Base-by-base conservation (phyloP, 2,113 vertebrate species). In the Cricetomys ansorgei region DNA sequence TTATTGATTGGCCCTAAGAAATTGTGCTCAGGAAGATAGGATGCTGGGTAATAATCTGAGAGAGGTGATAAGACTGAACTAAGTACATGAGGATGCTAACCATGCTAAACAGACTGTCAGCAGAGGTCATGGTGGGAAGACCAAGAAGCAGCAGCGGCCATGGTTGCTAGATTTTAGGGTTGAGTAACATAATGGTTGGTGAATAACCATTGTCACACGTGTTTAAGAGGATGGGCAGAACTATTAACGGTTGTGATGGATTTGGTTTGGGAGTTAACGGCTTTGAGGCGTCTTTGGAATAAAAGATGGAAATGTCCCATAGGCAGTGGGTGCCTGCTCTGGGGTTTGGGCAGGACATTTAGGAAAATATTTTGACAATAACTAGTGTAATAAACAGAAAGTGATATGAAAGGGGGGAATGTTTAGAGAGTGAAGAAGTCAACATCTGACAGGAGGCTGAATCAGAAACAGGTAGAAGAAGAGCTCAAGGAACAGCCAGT, bases 291-390 rank as follows among this genome's bases (percentile, higher is more conserved):
- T 45, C 62, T 81, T 87, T 92, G 62, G 11, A 89, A 53, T 37
- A 70, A 37, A 89, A 62, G 62, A 87, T 55, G n/a, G 45, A 83
- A 75, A 83, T 77, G 17, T 59, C 62, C 67, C 70, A 19, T 45
- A 59, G 50, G 73, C 2, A 73, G 15, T 65, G 65, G 10, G 3
- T 81, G 34, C 9, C 1, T 45, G 62, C 17, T 53, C 89, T 80
- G 62, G 84, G 27, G 57, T 94, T 27, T 84, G 57, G 34, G 3
- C 43, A 85, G 86, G 50, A 90, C n/a, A 81, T 83, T 91, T 85
- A 65, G 92, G n/a, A 72, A 95, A 94, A 17, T 31, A 88, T 69
- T 92, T 80, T 94, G 89, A 88, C 59, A 93, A 81, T 80, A 45
- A 75, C 69, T 64, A 85, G 53, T 27, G 62, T 16, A 76, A 8